A percentile compares a stretch with the other conserved stretches of the same genome.
phyloP scores from a whole-genome alignment of 1,140 invertebrate genomes.

The Neoseiulus cucumeris region DNA sequence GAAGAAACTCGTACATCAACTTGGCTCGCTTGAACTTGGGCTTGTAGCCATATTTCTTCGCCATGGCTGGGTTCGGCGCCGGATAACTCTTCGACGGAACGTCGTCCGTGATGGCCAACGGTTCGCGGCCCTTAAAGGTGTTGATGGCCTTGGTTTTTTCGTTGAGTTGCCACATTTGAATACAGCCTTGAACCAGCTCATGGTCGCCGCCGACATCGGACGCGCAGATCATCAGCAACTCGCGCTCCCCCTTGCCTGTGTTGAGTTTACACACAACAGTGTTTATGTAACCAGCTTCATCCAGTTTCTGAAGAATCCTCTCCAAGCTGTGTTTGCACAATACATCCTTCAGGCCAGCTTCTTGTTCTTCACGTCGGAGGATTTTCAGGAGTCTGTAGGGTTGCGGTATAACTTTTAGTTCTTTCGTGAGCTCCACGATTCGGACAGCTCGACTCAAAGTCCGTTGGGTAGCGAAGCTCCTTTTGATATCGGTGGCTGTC shows the following conservation, averaged over 20 bases:
- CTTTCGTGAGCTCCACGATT: not conserved
- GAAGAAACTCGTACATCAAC: conserved; percentile 43
- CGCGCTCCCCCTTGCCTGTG: not conserved
- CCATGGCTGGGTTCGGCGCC: conserved; percentile 15
- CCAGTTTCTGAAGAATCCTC: conserved; percentile 1
- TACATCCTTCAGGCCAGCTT: not conserved
- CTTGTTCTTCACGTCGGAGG: not conserved
- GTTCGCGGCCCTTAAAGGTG: not conserved
- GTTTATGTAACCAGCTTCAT: not conserved
- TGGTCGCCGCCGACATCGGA: not conserved
- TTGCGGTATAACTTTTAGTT: not conserved
- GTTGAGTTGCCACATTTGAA: not conserved
- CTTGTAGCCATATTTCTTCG: conserved; percentile 31
- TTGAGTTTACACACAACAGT: not conserved
- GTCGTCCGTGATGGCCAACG: not conserved
- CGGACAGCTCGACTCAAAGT: not conserved
- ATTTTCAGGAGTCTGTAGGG: not conserved
- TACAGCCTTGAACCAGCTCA: not conserved
- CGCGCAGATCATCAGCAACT: conserved; percentile 3
- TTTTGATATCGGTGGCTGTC: not conserved
- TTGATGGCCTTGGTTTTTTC: not conserved
- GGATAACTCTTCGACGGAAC: not conserved
- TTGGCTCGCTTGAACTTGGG: conserved; percentile 48
- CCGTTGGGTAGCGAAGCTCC: not conserved
- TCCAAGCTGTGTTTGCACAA: conserved; percentile 2